Conservation (phyloP, 2,888 invertebrate genomes). For the Ommatoiulus sabulosus region DNA sequence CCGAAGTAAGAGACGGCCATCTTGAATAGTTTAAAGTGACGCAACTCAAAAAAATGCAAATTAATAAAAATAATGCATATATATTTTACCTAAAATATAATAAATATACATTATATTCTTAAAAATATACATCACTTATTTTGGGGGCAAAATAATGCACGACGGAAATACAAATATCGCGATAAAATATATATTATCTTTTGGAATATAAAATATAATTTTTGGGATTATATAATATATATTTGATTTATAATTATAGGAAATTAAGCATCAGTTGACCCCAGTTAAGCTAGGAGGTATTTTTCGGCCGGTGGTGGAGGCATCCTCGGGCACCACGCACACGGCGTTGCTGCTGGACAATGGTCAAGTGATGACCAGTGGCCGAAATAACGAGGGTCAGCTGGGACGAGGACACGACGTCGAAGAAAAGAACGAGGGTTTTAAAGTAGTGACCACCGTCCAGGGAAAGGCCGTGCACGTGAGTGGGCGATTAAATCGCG, state of each 20-base stretch:
- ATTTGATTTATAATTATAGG: too few species aligned
- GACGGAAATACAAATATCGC: too few species aligned
- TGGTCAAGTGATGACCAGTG: conserved; percentile 76
- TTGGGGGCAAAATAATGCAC: too few species aligned
- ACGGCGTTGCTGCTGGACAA: conserved; percentile 75
- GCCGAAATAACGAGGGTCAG: conserved; percentile 76
- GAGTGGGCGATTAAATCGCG: too few species aligned
- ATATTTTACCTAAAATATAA: too few species aligned
- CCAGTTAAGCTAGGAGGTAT: conserved; percentile 70
- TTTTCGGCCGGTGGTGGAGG: conserved; percentile 72
- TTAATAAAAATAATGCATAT: background rate
- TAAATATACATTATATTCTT: too few species aligned
- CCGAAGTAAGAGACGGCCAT: background rate
- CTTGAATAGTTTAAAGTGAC: background rate
- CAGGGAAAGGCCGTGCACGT: background rate
- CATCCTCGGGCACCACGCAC: conserved; percentile 75
- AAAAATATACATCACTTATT: too few species aligned
- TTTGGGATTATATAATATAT: too few species aligned
- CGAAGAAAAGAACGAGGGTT: background rate
- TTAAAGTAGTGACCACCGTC: background rate
- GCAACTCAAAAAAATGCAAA: background rate
- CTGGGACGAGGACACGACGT: conserved; percentile 71
- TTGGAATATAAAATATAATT: too few species aligned
- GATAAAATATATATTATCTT: too few species aligned
- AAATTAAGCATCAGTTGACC: conserved; percentile 54